Conservation (phyloP, 1,140 invertebrate genomes). For the Hypsibius dujardini region DNA sequence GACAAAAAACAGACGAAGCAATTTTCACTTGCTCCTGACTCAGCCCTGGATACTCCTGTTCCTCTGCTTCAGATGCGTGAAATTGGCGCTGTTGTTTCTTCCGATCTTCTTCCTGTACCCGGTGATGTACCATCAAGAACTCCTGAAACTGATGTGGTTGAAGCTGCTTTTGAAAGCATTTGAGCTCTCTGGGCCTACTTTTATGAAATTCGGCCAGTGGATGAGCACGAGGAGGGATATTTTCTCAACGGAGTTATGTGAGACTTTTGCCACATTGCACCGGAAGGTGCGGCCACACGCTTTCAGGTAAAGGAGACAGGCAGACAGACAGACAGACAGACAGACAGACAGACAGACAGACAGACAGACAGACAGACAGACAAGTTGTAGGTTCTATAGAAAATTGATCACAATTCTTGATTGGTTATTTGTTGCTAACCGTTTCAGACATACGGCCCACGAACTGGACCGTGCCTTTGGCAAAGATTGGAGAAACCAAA, state of each 20-base stretch:
- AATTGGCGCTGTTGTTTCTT: neutral
- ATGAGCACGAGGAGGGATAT: conserved; percentile 36
- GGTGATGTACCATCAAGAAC: neutral
- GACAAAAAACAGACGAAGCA: neutral
- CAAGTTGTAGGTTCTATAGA: too few species aligned
- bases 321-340: too few species aligned
- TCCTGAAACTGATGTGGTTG: conserved; percentile 9
- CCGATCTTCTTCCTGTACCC: neutral
- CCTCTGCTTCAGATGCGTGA: conserved; percentile 10
- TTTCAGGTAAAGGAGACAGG: conserved; percentile 22
- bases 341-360: too few species aligned
- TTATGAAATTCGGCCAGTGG: conserved; percentile 41
- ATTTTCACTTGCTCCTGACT: neutral
- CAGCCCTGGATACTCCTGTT: conserved; percentile 2
- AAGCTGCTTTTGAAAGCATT: conserved; percentile 25
- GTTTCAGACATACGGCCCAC: conserved; percentile 29
- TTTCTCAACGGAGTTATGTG: conserved; percentile 35
- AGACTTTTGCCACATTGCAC: conserved; percentile 33
- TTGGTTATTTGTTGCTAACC: neutral
- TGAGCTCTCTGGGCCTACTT: conserved; percentile 36
- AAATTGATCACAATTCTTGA: neutral
- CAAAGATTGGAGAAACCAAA: conserved; percentile 27
- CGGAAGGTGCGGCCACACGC: conserved; percentile 30
- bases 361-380: too few species aligned
- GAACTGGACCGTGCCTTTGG: conserved; percentile 31